These are phyloP conservation scores for Epicauta chinensis DNA, from an alignment of 1,140 invertebrate species.

Conservation along the genomic window DNA sequence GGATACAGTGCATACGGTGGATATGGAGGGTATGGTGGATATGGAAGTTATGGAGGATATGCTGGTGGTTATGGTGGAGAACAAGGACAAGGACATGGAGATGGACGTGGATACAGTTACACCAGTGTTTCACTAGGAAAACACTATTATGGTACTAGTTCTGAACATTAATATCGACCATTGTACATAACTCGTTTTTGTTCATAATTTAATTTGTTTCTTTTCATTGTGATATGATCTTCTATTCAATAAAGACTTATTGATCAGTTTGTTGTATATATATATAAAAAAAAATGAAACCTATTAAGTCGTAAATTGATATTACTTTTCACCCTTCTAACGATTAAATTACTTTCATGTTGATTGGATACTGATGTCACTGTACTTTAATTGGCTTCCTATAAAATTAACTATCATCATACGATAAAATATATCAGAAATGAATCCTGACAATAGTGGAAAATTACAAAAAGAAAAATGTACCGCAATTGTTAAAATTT, in stretches of 20 bases:
- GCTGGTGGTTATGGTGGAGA: constrained; percentile 7
- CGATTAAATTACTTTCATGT: constrained; percentile 16
- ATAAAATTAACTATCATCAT: constrained; percentile 9
- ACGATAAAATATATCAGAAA: too few species aligned
- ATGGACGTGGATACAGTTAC: constrained; percentile 10
- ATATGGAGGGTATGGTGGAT: constrained; percentile 14
- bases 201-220: too few species aligned
- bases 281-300: constrained; percentile 7
- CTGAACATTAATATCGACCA: constrained; percentile 4
- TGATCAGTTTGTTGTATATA: too few species aligned
- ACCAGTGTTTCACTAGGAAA: constrained; percentile 12
- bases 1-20: constrained; percentile 6
- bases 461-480: too few species aligned
- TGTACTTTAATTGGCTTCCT: constrained; percentile 9
- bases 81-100: constrained; percentile 9
- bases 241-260: too few species aligned
- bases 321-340: constrained; percentile 13
- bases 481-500: too few species aligned
- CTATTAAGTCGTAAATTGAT: constrained; percentile 7
- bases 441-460: too few species aligned
- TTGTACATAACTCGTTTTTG: too few species aligned
- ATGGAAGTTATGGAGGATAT: constrained; percentile 17
- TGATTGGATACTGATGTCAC: constrained; percentile 9
- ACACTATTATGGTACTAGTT: constrained; percentile 9
- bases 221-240: too few species aligned